Evolutionary conservation across 2,113 vertebrate genomes (phyloP).

Genomic region (Myotis davidii): DNA sequence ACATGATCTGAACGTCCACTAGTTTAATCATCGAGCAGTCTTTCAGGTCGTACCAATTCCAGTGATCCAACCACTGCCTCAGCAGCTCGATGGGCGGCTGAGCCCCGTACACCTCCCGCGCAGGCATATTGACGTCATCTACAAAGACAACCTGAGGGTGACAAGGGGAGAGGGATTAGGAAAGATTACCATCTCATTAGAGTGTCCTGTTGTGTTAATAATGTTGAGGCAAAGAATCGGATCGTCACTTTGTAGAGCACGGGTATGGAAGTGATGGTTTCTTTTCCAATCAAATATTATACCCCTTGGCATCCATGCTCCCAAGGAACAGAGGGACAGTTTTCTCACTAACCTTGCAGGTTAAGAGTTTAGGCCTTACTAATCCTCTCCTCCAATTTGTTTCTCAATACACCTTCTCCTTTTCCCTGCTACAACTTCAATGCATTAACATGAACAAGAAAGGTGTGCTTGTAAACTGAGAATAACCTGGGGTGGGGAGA

Average conservation of each 20-base stretch:
- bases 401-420: not conserved
- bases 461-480: not conserved
- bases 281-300: not conserved
- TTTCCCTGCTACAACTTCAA: not conserved
- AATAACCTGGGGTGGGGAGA: not conserved
- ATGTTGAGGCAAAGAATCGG: not conserved
- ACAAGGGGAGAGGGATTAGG: not conserved
- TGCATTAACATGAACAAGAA: not conserved
- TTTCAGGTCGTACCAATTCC: conserved; percentile 95
- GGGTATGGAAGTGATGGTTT: not conserved
- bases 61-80: conserved; percentile 94
- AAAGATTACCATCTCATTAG: not conserved
- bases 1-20: conserved; percentile 92
- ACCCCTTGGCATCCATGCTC: not conserved
- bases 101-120: conserved; percentile 93
- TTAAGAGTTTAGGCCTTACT: not conserved
- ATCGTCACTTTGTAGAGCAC: not conserved
- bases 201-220: not conserved
- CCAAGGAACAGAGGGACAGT: not conserved
- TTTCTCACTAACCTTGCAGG: not conserved
- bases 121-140: conserved; percentile 96
- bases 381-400: not conserved
- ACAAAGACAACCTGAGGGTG: conserved; percentile 92
- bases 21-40: conserved; percentile 92
- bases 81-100: conserved; percentile 95